phyloP scores from a whole-genome alignment of 2,113 vertebrate genomes.

The Aegotheles bennettii region DNA sequence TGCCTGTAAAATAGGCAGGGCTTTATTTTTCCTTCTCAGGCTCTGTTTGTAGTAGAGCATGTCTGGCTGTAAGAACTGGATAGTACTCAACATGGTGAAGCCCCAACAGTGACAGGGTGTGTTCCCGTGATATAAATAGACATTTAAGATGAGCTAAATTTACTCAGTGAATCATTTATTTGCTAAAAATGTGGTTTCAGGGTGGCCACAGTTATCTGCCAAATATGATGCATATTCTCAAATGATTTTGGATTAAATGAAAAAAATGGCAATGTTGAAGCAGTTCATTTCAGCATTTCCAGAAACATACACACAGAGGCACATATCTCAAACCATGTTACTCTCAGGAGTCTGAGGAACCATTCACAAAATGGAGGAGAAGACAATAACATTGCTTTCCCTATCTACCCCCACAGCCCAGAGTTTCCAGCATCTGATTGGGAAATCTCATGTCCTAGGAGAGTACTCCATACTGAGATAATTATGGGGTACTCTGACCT shows the following conservation, averaged over 20 bases:
- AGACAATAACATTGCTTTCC: neutral
- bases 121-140: slow-evolving; percentile 47
- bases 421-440: neutral
- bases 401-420: neutral
- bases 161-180: slow-evolving; percentile 65
- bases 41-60: slow-evolving; percentile 34
- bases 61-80: slow-evolving; percentile 44
- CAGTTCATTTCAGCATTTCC: neutral
- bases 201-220: slow-evolving; percentile 45
- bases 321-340: neutral
- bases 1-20: slow-evolving; percentile 19
- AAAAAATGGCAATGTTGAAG: slow-evolving; percentile 11
- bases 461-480: neutral
- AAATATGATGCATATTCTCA: slow-evolving; percentile 47
- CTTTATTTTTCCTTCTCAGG: slow-evolving; percentile 24
- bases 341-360: neutral
- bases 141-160: slow-evolving; percentile 63
- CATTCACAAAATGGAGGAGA: neutral
- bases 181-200: slow-evolving; percentile 60
- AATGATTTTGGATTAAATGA: slow-evolving; percentile 13
- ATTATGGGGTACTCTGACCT: slow-evolving; percentile 32
- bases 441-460: slow-evolving; percentile 9
- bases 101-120: slow-evolving; percentile 57
- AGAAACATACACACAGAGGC: neutral
- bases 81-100: slow-evolving; percentile 33